A percentile compares a stretch with the other conserved stretches of the same genome.
Conservation (phyloP, 2,888 invertebrate genomes). For the Tenthredo scrophulariae region DNA sequence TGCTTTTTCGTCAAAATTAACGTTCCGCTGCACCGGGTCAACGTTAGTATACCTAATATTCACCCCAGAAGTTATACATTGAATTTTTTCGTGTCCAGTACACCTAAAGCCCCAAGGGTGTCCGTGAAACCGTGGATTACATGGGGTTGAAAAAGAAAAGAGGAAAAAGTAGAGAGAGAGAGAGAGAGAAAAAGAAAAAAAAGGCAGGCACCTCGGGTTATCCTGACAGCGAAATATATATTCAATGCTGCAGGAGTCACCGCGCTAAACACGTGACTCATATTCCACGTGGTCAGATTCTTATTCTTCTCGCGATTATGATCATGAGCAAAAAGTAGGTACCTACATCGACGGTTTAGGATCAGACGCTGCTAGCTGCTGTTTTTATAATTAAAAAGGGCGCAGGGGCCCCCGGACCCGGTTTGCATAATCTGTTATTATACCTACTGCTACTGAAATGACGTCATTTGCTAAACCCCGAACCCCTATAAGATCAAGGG, state of each 20-base stretch:
- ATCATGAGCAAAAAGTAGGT: constrained; percentile 14
- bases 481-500: constrained; percentile 43
- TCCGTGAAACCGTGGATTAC: constrained; percentile 24
- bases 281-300: constrained; percentile 51
- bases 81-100: constrained; percentile 20
- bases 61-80: not conserved
- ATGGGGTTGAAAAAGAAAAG: constrained; percentile 12
- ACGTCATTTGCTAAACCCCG: constrained; percentile 35
- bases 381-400: constrained; percentile 48
- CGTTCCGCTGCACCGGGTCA: not conserved
- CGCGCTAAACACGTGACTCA: constrained; percentile 61
- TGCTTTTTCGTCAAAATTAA: not conserved
- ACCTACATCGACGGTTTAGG: not conserved
- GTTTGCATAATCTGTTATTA: constrained; percentile 35
- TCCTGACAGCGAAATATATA: constrained; percentile 48
- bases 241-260: constrained; percentile 57
- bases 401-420: not conserved
- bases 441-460: constrained; percentile 12
- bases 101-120: constrained; percentile 1
- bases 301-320: constrained; percentile 7
- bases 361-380: constrained; percentile 5
- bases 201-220: not conserved
- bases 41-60: not conserved
- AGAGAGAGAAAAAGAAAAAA: not conserved
- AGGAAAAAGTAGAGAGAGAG: not conserved